phyloP scores from a whole-genome alignment of 2,888 invertebrate species.

The Melanostoma mellinum region DNA sequence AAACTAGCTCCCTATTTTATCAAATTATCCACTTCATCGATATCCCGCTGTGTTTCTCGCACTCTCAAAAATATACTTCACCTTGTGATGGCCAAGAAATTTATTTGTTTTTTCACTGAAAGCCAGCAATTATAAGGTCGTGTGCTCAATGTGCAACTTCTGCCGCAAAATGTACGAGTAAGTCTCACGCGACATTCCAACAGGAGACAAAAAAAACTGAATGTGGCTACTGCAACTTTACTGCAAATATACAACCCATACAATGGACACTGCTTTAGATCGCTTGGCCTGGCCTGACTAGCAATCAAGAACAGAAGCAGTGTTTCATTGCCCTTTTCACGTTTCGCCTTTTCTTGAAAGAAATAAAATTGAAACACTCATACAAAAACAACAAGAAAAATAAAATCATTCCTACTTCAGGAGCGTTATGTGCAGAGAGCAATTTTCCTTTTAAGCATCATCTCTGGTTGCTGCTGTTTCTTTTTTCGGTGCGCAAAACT shows the following conservation, averaged over 20 bases:
- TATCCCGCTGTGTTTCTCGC: slow-evolving; percentile 46
- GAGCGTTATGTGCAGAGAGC: slow-evolving; percentile 16
- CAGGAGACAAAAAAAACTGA: slow-evolving; percentile 31
- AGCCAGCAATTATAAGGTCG: slow-evolving; percentile 62
- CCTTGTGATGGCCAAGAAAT: slow-evolving; percentile 37
- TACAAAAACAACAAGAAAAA: background rate
- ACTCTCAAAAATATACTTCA: slow-evolving; percentile 41
- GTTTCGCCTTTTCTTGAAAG: background rate
- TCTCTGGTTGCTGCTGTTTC: slow-evolving; percentile 9
- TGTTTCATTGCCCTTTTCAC: background rate
- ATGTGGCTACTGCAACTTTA: slow-evolving; percentile 24
- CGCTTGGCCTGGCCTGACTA: background rate
- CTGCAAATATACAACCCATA: slow-evolving; percentile 12
- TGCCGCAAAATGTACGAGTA: slow-evolving; percentile 52
- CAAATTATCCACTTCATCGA: slow-evolving; percentile 36
- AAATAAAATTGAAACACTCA: background rate
- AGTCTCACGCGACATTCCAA: slow-evolving; percentile 65
- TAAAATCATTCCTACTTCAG: slow-evolving; percentile 20
- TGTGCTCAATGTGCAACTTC: slow-evolving; percentile 38
- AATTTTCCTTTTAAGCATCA: slow-evolving; percentile 32
- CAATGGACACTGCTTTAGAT: background rate
- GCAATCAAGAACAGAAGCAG: slow-evolving; percentile 58
- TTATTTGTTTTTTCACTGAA: slow-evolving; percentile 55
- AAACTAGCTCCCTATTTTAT: slow-evolving; percentile 11
- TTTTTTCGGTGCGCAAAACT: slow-evolving; percentile 62